Evolutionary conservation across 2,888 invertebrate genomes (phyloP), one percentile per base, ranked within the genome.

Genomic region (Synanthedon andrenaeformis): DNA sequence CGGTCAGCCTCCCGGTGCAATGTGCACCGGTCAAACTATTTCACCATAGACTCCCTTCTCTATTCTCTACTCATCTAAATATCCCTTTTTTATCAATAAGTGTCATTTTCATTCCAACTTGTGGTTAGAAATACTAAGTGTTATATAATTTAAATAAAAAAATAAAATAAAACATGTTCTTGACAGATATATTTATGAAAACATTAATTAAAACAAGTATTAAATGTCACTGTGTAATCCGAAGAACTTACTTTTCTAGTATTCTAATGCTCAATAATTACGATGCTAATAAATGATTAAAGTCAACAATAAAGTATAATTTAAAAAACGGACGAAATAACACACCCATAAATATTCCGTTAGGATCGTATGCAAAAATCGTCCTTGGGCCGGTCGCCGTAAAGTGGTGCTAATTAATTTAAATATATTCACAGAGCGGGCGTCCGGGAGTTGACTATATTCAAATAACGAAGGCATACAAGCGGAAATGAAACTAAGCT

Each of bases 281-380:
- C 49, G 48, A 56, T 52, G 53, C 50, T 57, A 53, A 53, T 42
- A 54, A 58, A 57, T 53, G 53, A 45, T 12, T 48, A 13, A 41
- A 51, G 53, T 54, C 57, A 59, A 62, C 61, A 60, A 61, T 61
- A 59, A 63, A 60, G 57, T 63, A 52, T 51, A 54, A 55, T 54
- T 52, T 54, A 56, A 51, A 51, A 42, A 54, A 64, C 66, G 63
- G 62, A 60, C 56, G 54, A 62, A 58, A 53, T 55, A 58, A 53
- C 60, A 57, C 60, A 60, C 59, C 59, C 62, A 62, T 69, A 73
- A 72, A 68, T 69, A 69, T 76, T 70, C 78, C 73, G 76, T 77
- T 76, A 76, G 66, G 65, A 65, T 62, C 66, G 67, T 77, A 84
- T 82, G 80, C 80, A 75, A 83, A 82, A 76, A 74, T 81, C 82